Percentiles rank a stretch among this genome's conserved stretches.
Evolutionary conservation across 2,888 invertebrate genomes (phyloP).

Genomic region (Pollenia amentaria): DNA sequence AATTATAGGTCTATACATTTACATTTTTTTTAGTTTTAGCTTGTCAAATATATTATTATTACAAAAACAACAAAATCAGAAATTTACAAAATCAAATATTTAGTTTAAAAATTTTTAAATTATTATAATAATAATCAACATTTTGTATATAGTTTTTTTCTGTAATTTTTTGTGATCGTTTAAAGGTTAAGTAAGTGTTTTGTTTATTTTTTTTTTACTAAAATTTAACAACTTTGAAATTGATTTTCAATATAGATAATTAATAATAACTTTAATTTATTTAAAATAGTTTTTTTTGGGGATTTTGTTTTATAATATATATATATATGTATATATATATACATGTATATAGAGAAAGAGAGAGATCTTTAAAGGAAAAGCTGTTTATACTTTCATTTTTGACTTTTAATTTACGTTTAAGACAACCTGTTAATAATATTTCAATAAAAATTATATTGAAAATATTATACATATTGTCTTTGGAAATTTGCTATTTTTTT

Average conservation of each 20-base stretch:
- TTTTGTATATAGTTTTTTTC: constrained; percentile 56
- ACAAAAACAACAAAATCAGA: background rate
- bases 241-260: constrained; percentile 72
- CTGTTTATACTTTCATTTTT: constrained; percentile 40
- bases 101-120: constrained; percentile 14
- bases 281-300: constrained; percentile 60
- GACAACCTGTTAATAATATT: constrained; percentile 70
- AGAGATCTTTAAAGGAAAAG: constrained; percentile 66
- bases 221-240: constrained; percentile 74
- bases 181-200: constrained; percentile 45
- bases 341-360: background rate
- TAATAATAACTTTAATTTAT: constrained; percentile 70
- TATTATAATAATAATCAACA: constrained; percentile 56
- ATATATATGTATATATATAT: background rate
- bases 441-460: constrained; percentile 70
- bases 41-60: background rate
- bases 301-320: constrained; percentile 44
- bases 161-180: constrained; percentile 60
- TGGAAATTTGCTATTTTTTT: constrained; percentile 7
- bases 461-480: constrained; percentile 61
- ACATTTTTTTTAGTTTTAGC: background rate
- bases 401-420: constrained; percentile 35
- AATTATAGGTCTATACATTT: constrained; percentile 12
- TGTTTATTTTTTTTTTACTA: constrained; percentile 47
- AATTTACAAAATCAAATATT: constrained; percentile 3